Evolutionary conservation across 2,888 invertebrate species (phyloP).

Genomic region (Aphodius sticticus): DNA sequence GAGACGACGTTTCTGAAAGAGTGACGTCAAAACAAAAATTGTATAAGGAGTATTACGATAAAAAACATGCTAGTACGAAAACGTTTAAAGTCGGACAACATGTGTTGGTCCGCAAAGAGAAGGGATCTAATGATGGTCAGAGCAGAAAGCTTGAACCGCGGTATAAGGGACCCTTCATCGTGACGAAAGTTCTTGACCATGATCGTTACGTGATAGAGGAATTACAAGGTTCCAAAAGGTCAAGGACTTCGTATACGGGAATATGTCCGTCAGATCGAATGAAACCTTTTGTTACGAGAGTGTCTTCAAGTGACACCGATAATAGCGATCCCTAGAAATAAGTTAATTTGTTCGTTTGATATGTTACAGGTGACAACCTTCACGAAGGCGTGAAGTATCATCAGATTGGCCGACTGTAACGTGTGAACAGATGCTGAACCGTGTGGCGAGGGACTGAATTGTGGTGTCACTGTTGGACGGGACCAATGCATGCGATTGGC

Average conservation of each 20-base stretch:
- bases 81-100: slow-evolving; percentile 22
- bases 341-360: too few species aligned
- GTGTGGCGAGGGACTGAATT: too few species aligned
- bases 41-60: slow-evolving; percentile 13
- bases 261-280: slow-evolving; percentile 17
- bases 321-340: too few species aligned
- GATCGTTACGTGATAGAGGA: slow-evolving; percentile 27
- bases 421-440: too few species aligned
- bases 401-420: too few species aligned
- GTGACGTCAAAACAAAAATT: too few species aligned
- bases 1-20: slow-evolving; percentile 7
- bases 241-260: slow-evolving; percentile 19
- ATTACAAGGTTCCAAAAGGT: neutral
- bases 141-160: slow-evolving; percentile 24
- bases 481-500: too few species aligned
- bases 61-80: neutral
- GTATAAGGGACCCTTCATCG: slow-evolving; percentile 26
- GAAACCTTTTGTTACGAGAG: slow-evolving; percentile 14
- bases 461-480: too few species aligned
- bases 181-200: slow-evolving; percentile 18
- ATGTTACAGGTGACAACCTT: neutral
- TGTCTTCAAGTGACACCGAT: too few species aligned
- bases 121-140: too few species aligned
- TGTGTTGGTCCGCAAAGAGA: too few species aligned
- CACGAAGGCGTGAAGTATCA: too few species aligned